Percentiles rank a stretch among this genome's conserved stretches.
These are phyloP conservation scores for Drosophila tripunctata DNA, from an alignment of 2,888 invertebrate species.

Conservation along the genomic window DNA sequence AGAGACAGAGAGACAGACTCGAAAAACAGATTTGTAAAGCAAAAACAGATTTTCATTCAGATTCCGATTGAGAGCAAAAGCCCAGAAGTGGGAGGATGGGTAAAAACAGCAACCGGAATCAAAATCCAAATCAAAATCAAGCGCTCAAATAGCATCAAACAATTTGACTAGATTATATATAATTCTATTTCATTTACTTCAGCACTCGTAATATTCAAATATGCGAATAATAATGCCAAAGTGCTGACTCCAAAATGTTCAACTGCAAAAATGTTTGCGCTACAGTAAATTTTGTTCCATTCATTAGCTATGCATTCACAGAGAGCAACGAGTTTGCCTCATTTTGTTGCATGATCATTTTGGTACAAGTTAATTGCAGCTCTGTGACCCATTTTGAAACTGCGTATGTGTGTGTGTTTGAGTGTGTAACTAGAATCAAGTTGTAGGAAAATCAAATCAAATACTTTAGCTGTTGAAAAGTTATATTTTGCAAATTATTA, in stretches of 20 bases:
- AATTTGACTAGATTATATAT: conserved; percentile 46
- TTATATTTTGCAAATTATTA: background rate
- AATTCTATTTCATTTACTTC: conserved; percentile 10
- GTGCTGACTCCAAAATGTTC: conserved; percentile 31
- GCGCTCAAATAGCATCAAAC: conserved; percentile 56
- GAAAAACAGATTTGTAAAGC: background rate
- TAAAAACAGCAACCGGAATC: background rate
- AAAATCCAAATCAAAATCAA: conserved; percentile 17
- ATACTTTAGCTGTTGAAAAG: conserved; percentile 1
- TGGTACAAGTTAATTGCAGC: conserved; percentile 18
- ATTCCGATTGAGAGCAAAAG: conserved; percentile 1
- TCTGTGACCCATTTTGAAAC: conserved; percentile 7
- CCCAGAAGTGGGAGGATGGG: conserved; percentile 2
- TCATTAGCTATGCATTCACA: conserved; percentile 58
- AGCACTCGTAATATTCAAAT: conserved; percentile 17
- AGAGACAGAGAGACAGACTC: background rate
- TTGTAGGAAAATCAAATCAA: conserved; percentile 6
- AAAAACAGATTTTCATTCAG: conserved; percentile 1
- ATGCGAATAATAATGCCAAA: conserved; percentile 36
- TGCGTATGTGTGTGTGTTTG: too few species aligned
- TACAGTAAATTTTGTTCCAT: conserved; percentile 44
- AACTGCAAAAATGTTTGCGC: conserved; percentile 37
- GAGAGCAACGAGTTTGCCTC: conserved; percentile 22
- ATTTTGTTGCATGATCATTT: conserved; percentile 22
- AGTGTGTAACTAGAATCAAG: background rate